Evolutionary conservation across 2,888 invertebrate species (phyloP).

Genomic region (Tinea semifulvella): DNA sequence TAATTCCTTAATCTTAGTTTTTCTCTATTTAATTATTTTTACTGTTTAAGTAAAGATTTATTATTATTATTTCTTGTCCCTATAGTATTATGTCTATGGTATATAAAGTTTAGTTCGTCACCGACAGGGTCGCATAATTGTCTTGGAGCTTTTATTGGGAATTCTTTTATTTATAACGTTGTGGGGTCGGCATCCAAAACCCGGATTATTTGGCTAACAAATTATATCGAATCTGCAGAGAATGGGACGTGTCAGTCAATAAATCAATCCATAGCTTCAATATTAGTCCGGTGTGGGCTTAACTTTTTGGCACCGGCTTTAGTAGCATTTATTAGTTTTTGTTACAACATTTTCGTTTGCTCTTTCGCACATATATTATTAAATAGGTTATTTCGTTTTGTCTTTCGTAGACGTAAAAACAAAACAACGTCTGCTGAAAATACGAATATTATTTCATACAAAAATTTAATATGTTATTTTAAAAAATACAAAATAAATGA

Average conservation of each 20-base stretch:
- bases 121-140: slow-evolving; percentile 50
- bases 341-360: not conserved
- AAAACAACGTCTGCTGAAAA: no score
- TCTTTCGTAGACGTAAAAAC: no score
- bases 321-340: slow-evolving; percentile 2
- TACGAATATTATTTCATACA: no score
- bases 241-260: slow-evolving; percentile 58
- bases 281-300: slow-evolving; percentile 7
- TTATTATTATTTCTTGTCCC: no score
- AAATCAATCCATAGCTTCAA: slow-evolving; percentile 37
- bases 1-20: no score
- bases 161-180: slow-evolving; percentile 34
- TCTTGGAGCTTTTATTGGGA: slow-evolving; percentile 50
- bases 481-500: no score
- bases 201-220: slow-evolving; percentile 66
- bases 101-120: slow-evolving; percentile 61
- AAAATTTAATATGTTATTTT: no score
- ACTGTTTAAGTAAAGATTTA: no score
- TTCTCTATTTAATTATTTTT: no score
- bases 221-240: slow-evolving; percentile 60
- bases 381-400: no score
- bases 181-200: slow-evolving; percentile 47
- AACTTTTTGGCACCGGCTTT: not conserved
- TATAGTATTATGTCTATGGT: no score
- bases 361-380: no score